Percentiles rank a stretch among this genome's conserved stretches.
These are phyloP conservation scores for Gymnocypris eckloni DNA, from an alignment of 2,797 vertebrate genomes.

Conservation along the genomic window DNA sequence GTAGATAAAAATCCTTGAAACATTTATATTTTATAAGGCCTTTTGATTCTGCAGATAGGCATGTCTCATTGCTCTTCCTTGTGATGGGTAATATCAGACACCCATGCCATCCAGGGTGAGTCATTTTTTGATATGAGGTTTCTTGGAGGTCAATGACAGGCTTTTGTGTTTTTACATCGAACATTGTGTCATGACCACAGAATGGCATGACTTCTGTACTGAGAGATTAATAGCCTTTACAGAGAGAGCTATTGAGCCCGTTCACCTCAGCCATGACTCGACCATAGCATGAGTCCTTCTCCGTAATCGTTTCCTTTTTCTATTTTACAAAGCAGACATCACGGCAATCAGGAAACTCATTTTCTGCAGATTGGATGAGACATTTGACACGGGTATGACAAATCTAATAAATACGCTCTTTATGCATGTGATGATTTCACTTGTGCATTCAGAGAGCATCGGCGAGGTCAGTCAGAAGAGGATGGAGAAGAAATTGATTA, in stretches of 20 bases:
- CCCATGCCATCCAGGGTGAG: not conserved
- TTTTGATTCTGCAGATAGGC: slow-evolving; percentile 9
- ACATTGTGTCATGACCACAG: slow-evolving; percentile 18
- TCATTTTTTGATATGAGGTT: not conserved
- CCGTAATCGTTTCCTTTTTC: slow-evolving; percentile 33
- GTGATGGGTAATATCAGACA: not conserved
- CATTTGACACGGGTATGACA: slow-evolving; percentile 50
- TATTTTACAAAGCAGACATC: slow-evolving; percentile 43
- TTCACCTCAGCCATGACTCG: slow-evolving; percentile 43
- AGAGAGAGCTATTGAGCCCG: slow-evolving; percentile 24
- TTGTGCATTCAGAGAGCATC: slow-evolving; percentile 23
- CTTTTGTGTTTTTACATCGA: slow-evolving; percentile 30
- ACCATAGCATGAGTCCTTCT: slow-evolving; percentile 20
- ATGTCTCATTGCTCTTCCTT: slow-evolving; percentile 26
- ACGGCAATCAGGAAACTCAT: slow-evolving; percentile 45
- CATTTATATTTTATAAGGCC: slow-evolving; percentile 11
- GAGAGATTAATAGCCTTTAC: slow-evolving; percentile 33
- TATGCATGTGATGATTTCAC: slow-evolving; percentile 27
- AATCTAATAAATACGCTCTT: slow-evolving; percentile 52
- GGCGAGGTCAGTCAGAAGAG: slow-evolving; percentile 32
- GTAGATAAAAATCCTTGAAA: slow-evolving; percentile 24
- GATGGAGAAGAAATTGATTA: not conserved
- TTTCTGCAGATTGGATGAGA: slow-evolving; percentile 44
- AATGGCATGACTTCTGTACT: slow-evolving; percentile 7
- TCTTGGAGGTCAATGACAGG: slow-evolving; percentile 29